Evolutionary conservation across 92 coral and sea anemone genomes (phyloP), one percentile per base, ranked within the genome.

Genomic region (Ricordea florida): DNA sequence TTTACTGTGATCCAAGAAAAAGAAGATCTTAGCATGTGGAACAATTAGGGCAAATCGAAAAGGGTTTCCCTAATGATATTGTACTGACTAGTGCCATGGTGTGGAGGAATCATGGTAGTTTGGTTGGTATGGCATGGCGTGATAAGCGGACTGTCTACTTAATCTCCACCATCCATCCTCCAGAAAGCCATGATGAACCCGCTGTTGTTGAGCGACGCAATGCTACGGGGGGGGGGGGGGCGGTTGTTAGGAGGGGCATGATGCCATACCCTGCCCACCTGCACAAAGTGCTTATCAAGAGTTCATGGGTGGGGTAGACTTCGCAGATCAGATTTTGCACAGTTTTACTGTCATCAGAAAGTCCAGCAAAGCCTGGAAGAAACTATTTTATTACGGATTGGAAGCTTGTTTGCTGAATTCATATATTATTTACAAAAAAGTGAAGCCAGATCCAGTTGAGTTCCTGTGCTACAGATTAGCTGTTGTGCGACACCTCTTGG

Each of bases 281-380:
- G 70, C 80, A 27, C 80, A 73, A 16, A 16, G 42, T 38, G 80
- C 27, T 25, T 60, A 73, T 42, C 80, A 74, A 58, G 38, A 44
- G 34, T 57, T 36, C 13, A 74, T 57, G 76, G 76, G 62, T 23
- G 70, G 80, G 13, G 81, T 57, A 5, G 40, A 59, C 15, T 48
- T 74, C 16, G 44, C 71, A 2, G 80, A 74, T 8, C 80, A 74
- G 61, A 17, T 74, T 15, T 1, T 41, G 9, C 14, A 25, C 24
- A 74, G 58, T 15, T 74, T 74, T 3, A 55, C 55, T 43, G 70
- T 59, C 10, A 48, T 74, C 10, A 74, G 48, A 52, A 77, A 77
- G 25, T 77, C 75, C 24, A 42, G 83, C 15, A 77, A 77, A 34
- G 83, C 75, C 26, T 77, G 74, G 83, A 77, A 77, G 63, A 76